Evolutionary conservation across 2,888 invertebrate species (phyloP), one percentile per base, ranked within the genome.

Genomic region (Patella pellucida): DNA sequence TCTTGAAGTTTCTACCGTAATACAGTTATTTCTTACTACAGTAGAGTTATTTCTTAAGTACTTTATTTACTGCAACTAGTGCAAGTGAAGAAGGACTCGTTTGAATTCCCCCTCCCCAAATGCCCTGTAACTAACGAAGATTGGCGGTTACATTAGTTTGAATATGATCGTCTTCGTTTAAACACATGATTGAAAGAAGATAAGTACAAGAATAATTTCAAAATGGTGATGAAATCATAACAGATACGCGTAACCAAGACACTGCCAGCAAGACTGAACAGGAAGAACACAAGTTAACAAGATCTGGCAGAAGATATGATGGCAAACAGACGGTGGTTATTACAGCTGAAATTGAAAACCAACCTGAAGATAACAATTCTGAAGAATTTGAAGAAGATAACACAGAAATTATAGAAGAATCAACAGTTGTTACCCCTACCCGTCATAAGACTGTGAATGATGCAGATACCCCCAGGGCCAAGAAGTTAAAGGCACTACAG

Each of bases 131-230:
- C 23, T 12, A 62, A 62, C 12, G 23, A 62, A 54, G 62, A 62
- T 23, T 62, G 62, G 23, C 62, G 62, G 23, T 62, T 62, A 62
- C 62, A 62, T 62, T 19, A 62, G 62, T 62, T 62, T 62, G 62
- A 62, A 62, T 23, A 62, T 62, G 62, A 5, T 62, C 19, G 62
- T 62, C n/a, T 62, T 16, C n/a, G 16, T 9, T 62, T 23, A 19
- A 52, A 52, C 16, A 15, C 12, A 52, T 19, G 19, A 62, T n/a
- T 62, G 62, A 62, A 62, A 23, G 11, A 9, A 62, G 11, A 62
- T 16, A n/a, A 62, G 27, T 27, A 27, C 27, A 27, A 27, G 27
- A 27, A 27, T 27, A 27, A 27, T 27, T 27, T 27, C 27, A 27
- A 27, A 27, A 27, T 27, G 27, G 27, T 27, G 27, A 27, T 27